Conservation (phyloP, 2,797 vertebrate species). For the Nannoperca obscura region DNA sequence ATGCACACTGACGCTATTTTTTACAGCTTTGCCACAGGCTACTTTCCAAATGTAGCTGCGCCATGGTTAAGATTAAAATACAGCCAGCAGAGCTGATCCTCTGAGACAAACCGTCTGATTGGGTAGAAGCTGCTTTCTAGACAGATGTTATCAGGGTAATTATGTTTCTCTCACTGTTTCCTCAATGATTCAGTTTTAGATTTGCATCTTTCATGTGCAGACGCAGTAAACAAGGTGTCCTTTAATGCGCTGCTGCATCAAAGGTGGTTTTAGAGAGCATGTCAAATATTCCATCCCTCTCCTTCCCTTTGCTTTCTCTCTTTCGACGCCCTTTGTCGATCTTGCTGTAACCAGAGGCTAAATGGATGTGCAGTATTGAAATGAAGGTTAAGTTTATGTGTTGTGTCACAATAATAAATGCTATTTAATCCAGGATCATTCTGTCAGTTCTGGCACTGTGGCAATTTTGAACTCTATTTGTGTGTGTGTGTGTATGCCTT, state of each 20-base stretch:
- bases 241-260: conserved; percentile 3
- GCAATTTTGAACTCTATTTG: background rate
- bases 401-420: background rate
- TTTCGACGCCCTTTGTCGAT: background rate
- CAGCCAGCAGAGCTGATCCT: conserved; percentile 30
- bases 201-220: background rate
- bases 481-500: conserved; percentile 2
- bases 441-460: background rate
- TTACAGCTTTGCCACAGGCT: conserved; percentile 41
- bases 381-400: background rate
- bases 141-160: conserved; percentile 31
- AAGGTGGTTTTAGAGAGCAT: background rate
- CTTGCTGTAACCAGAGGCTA: background rate
- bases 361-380: background rate
- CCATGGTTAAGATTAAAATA: conserved; percentile 35
- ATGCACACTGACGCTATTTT: conserved; percentile 36
- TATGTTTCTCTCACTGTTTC: background rate
- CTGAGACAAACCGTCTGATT: conserved; percentile 32
- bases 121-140: conserved; percentile 1
- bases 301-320: background rate
- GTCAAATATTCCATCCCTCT: background rate
- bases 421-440: background rate
- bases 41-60: conserved; percentile 38
- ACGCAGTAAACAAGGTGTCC: background rate
- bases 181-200: background rate